Conservation (phyloP, 2,113 vertebrate species). For the Thalassarche chlororhynchos region DNA sequence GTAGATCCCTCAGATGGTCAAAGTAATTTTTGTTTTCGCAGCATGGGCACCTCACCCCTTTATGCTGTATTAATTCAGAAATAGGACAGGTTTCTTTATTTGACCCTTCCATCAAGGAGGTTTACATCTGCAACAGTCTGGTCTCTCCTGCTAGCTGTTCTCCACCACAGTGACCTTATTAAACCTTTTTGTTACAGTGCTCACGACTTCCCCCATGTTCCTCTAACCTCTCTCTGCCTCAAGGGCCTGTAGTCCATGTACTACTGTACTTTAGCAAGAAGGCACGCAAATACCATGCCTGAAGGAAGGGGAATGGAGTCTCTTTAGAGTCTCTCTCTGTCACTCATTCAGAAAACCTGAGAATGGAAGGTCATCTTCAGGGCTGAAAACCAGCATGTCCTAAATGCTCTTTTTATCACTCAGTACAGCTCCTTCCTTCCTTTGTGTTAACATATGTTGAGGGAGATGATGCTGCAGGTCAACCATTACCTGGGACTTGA, state of each 20-base stretch:
- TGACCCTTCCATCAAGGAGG: not conserved
- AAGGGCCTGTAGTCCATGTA: not conserved
- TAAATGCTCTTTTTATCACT: not conserved
- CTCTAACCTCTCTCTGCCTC: not conserved
- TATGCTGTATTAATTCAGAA: not conserved
- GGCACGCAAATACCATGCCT: not conserved
- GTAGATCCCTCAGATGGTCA: not conserved
- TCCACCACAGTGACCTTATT: not conserved
- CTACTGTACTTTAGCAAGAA: not conserved
- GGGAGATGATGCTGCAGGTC: not conserved
- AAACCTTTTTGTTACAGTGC: not conserved
- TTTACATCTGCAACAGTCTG: not conserved
- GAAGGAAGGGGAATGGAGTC: not conserved
- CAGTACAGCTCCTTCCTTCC: not conserved
- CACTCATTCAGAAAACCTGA: not conserved
- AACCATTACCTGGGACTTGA: not conserved
- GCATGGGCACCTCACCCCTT: not conserved
- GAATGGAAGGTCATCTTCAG: not conserved
- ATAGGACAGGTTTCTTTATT: not conserved
- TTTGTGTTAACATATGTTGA: not conserved
- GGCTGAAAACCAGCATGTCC: not conserved
- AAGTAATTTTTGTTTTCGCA: not conserved
- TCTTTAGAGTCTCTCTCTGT: not conserved
- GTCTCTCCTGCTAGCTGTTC: not conserved
- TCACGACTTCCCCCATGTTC: not conserved